A percentile compares a stretch with the other conserved stretches of the same genome.
These are phyloP conservation scores for Creontiades dilutus DNA, from an alignment of 2,888 invertebrate genomes.

Conservation along the genomic window DNA sequence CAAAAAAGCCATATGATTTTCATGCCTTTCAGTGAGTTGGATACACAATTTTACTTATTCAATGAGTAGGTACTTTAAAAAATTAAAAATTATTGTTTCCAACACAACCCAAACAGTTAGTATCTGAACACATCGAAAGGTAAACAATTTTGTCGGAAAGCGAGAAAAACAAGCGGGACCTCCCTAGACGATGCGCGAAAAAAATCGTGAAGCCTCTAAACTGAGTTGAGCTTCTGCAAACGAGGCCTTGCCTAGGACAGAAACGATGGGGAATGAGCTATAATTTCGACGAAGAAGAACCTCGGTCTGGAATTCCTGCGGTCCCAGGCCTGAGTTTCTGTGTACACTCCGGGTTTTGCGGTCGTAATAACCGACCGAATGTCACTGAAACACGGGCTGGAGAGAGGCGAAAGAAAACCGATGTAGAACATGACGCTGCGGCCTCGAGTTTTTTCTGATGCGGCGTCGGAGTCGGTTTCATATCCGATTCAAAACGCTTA, in stretches of 20 bases:
- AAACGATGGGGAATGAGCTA: constrained; percentile 14
- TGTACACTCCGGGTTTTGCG: constrained; percentile 35
- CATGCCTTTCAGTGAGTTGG: too few relatives aligned
- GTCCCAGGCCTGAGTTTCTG: constrained; percentile 20
- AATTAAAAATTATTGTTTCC: background rate
- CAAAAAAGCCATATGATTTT: too few relatives aligned
- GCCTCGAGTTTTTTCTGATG: constrained; percentile 8
- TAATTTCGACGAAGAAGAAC: constrained; percentile 29
- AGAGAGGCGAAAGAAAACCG: constrained; percentile 23
- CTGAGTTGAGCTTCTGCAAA: background rate
- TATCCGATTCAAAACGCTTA: constrained; percentile 14
- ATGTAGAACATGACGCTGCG: constrained; percentile 34
- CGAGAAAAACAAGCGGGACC: constrained; percentile 16
- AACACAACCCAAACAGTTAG: background rate
- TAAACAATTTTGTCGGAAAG: background rate
- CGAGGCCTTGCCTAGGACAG: constrained; percentile 32
- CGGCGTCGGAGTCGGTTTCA: constrained; percentile 2
- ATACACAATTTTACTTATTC: too few relatives aligned
- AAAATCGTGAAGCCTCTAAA: background rate
- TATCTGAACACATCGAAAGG: background rate
- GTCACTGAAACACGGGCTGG: constrained; percentile 32
- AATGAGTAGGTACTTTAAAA: too few relatives aligned
- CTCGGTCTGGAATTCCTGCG: constrained; percentile 32
- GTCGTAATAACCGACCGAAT: constrained; percentile 42
- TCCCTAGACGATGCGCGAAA: background rate